Base-by-base conservation (phyloP, 2,888 invertebrate species). In the Drosophila colorata region DNA sequence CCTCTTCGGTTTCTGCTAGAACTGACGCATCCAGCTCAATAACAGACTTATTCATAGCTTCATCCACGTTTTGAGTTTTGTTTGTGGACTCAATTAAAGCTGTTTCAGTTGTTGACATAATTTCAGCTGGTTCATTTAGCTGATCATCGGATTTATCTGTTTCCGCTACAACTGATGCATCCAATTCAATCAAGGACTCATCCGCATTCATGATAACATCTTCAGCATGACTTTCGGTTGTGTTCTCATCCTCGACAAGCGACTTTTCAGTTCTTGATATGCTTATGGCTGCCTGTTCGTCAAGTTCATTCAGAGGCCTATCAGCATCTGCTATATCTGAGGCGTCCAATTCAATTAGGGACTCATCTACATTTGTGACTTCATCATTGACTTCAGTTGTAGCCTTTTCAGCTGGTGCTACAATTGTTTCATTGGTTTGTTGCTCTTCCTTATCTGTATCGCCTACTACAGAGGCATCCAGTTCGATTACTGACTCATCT, bases 21-120 rank as follows among this genome's bases (percentile, higher is more conserved):
- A n/a, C 1, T 31, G 67, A 57, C 3, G 38, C 1, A 37, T 67
- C 18, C 13, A 43, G 2, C 31, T 47, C 16, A 31, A 40, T 18
- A 8, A n/a, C 5, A 14, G 35, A 47, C 5, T 52, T 33, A 31
- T 41, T 33, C 8, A 1, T 8, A 13, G 13, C 8, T n/a, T 44
- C 33, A 7, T 11, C 13, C 13, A 25, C 25, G 4, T 35, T 1
- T 16, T 55, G 16, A 37, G 20, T 31, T 23, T 16, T 16, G 8
- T 23, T 37, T 6, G 35, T 14, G 13, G 14, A 13, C 2, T 28
- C 35, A 43, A 1, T 16, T 33, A 28, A 9, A 2, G 9, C 9
- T 13, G 2, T n/a, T 31, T 43, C 31, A 25, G 1, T 13, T 31
- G 20, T 37, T 25, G 25, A 9, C 5, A 7, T 9, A 2, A 11